A percentile compares a stretch with the other conserved stretches of the same genome.
phyloP scores from a whole-genome alignment of 2,113 vertebrate genomes.

The Hippocampus barbouri region DNA sequence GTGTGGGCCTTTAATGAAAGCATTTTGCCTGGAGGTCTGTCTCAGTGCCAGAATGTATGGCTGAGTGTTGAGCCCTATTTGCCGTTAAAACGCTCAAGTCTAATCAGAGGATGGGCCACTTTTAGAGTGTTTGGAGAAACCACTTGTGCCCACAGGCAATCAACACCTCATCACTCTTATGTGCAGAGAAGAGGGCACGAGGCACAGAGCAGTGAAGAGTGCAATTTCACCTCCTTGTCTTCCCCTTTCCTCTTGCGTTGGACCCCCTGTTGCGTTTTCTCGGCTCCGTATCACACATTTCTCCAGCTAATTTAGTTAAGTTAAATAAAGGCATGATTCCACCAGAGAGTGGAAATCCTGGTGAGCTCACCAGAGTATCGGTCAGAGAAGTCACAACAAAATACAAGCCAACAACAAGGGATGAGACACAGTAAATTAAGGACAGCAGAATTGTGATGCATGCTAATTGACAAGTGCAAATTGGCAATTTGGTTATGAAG shows the following conservation, averaged over 20 bases:
- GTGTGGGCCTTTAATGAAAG: constrained; percentile 43
- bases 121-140: constrained; percentile 65
- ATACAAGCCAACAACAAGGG: background rate
- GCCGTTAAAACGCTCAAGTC: constrained; percentile 61
- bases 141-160: constrained; percentile 71
- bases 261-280: constrained; percentile 11
- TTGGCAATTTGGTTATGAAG: background rate
- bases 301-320: background rate
- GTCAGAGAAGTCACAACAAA: background rate
- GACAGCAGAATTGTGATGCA: background rate
- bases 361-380: background rate
- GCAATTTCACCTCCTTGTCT: constrained; percentile 53
- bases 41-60: constrained; percentile 35
- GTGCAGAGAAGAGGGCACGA: constrained; percentile 48
- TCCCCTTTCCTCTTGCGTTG: constrained; percentile 11
- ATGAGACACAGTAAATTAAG: background rate
- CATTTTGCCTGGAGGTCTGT: constrained; percentile 31
- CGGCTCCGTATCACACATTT: background rate
- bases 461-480: background rate
- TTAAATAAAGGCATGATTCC: background rate
- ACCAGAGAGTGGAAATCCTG: background rate
- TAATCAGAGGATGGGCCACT: constrained; percentile 67
- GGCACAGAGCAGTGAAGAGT: constrained; percentile 44
- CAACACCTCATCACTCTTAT: constrained; percentile 70
- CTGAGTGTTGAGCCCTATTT: constrained; percentile 61